These are phyloP conservation scores for Cinclus cinclus DNA, from an alignment of 2,113 vertebrate genomes.

Conservation along the genomic window DNA sequence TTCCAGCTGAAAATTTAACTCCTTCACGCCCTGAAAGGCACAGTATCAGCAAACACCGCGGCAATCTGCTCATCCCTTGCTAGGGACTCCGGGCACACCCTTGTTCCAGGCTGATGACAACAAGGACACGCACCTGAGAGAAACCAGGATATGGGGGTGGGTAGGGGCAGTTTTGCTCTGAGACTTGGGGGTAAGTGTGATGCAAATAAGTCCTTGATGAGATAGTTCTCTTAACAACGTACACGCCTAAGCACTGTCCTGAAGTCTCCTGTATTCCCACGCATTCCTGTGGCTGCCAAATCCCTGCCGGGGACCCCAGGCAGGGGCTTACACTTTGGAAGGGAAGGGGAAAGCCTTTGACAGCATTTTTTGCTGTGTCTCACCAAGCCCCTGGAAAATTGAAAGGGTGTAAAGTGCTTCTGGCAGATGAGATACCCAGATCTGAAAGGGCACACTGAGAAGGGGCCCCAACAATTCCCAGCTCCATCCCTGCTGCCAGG, in stretches of 20 bases:
- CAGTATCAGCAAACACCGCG: neutral
- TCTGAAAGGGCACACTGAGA: neutral
- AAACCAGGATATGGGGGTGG: accelerated
- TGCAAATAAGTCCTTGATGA: neutral
- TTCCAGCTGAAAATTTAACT: conserved; percentile 52
- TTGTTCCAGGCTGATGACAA: neutral
- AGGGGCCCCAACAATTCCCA: neutral
- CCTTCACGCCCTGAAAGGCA: conserved; percentile 1
- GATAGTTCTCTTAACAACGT: neutral
- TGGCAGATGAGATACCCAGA: neutral
- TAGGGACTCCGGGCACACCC: neutral
- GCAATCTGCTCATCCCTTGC: accelerated
- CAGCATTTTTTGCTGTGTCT: neutral
- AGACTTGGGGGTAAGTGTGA: neutral
- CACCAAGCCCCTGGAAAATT: neutral
- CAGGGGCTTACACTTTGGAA: neutral
- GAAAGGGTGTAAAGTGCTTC: neutral
- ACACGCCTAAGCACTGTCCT: neutral
- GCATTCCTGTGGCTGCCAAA: conserved; percentile 24
- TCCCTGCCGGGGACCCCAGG: neutral
- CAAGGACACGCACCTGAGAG: accelerated
- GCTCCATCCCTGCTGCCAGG: neutral
- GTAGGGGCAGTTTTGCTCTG: neutral
- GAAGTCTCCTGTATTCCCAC: neutral
- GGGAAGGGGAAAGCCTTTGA: conserved; percentile 11